Base-by-base conservation (phyloP, 2,113 vertebrate genomes). In the Felis chaus region DNA sequence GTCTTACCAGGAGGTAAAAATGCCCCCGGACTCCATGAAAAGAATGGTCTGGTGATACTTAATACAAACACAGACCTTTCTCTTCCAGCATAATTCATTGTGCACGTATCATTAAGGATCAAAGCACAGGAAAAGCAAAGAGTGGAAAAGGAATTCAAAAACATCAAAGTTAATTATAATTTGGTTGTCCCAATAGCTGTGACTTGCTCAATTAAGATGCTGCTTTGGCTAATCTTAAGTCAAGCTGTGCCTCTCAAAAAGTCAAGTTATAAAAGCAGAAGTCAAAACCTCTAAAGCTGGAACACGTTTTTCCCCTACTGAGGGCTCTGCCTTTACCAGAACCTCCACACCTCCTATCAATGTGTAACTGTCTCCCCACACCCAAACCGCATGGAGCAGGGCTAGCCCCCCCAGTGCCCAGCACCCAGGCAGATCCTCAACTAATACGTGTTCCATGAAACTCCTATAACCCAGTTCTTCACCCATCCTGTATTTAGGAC, bases 31-130 rank as follows among this genome's bases (percentile, higher is more conserved):
- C 92, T 78, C 89, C 33, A 41, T 41, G 81, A 41, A 63, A 92
- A 93, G 84, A 90, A 90, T 39, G 19, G 25, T 61, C 87, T 90
- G 92, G 74, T 80, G 83, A 94, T 79, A 76, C 68, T 89, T 88
- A 87, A 92, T 69, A 71, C 19, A 71, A 69, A 94, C 74, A 55
- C 74, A 63, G 86, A 80, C 65, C 66, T 85, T 80, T 94, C 68
- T 63, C 89, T 92, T 81, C 95, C 13, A 61, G 65, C 73, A 31
- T 45, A 73, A 95, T 53, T 90, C 89, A 41, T 1, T 73, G 90
- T 76, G 78, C 82, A 95, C 31, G 76, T 89, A 95, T 94, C 92
- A 65, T 87, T 90, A 96, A 95, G 81, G 97, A 97, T 97, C 97
- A 96, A 96, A 97, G 96, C 19, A 29, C 45, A 94, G 66, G 55